These are phyloP conservation scores for Gallinago stenura DNA, from an alignment of 2,797 vertebrate species.

Conservation along the genomic window DNA sequence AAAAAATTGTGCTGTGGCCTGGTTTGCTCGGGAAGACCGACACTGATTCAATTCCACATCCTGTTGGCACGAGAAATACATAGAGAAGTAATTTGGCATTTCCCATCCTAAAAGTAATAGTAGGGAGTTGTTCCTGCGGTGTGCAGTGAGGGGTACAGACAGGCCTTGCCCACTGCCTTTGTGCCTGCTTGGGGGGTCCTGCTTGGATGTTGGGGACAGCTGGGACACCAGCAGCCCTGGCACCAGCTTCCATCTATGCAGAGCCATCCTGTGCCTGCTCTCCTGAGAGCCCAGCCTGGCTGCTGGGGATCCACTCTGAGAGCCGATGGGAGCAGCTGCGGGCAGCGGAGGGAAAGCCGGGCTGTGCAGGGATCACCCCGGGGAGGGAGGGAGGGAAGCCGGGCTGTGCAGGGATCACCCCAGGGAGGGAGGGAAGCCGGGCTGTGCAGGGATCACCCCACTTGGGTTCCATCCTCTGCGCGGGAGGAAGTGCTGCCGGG, in stretches of 20 bases:
- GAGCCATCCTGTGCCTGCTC: rapidly evolving
- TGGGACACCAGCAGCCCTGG: rapidly evolving
- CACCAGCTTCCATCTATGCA: rapidly evolving
- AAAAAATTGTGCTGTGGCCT: not conserved
- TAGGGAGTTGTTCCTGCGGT: not conserved
- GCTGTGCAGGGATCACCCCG: too few relatives aligned
- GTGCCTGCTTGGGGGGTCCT: rapidly evolving
- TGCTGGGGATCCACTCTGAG: not conserved
- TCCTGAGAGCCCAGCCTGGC: not conserved
- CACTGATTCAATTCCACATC: not conserved
- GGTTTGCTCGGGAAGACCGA: not conserved
- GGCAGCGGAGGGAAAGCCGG: too few relatives aligned
- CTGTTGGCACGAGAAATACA: not conserved
- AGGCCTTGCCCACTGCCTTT: rapidly evolving
- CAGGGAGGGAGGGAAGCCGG: too few relatives aligned
- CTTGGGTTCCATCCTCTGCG: rapidly evolving
- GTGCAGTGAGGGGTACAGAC: not conserved
- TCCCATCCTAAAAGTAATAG: not conserved
- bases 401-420: too few relatives aligned
- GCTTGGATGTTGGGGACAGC: rapidly evolving
- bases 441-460: rapidly evolving
- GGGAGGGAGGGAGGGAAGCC: too few relatives aligned
- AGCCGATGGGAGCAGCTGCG: too few relatives aligned
- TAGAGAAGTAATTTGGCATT: not conserved
- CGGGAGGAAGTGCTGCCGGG: not conserved